phyloP scores from a whole-genome alignment of 2,888 invertebrate genomes.

The Drosophila nigricruria region DNA sequence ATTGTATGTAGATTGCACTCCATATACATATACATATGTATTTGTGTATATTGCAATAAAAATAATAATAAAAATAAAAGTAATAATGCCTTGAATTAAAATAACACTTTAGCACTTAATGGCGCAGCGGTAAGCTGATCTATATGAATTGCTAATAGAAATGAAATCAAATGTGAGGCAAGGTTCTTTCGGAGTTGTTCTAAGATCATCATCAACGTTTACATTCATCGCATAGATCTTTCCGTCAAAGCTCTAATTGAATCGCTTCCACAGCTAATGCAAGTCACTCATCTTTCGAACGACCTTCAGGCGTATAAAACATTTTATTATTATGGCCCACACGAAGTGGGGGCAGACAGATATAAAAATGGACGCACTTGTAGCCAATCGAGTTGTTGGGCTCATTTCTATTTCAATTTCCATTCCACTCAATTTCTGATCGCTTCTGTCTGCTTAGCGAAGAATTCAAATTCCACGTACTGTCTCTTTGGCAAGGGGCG shows the following conservation, averaged over 20 bases:
- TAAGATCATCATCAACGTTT: neutral
- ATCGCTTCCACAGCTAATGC: neutral
- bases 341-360: slow-evolving; percentile 24
- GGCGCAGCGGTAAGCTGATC: slow-evolving; percentile 10
- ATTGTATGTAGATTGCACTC: slow-evolving; percentile 63
- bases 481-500: slow-evolving; percentile 28
- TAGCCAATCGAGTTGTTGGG: slow-evolving; percentile 41
- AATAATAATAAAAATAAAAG: slow-evolving; percentile 57
- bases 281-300: slow-evolving; percentile 40
- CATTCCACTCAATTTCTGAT: slow-evolving; percentile 21
- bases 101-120: slow-evolving; percentile 56
- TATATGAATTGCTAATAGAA: slow-evolving; percentile 18
- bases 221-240: neutral
- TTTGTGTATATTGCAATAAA: slow-evolving; percentile 64
- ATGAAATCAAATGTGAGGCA: slow-evolving; percentile 3
- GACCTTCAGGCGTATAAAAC: slow-evolving; percentile 59
- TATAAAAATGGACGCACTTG: slow-evolving; percentile 64
- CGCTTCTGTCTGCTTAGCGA: neutral
- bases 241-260: neutral
- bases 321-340: slow-evolving; percentile 54
- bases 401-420: slow-evolving; percentile 16
- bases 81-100: slow-evolving; percentile 66
- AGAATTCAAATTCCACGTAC: slow-evolving; percentile 59
- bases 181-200: neutral
- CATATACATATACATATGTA: slow-evolving; percentile 7